Evolutionary conservation across 1,140 invertebrate genomes (phyloP).

Genomic region (Trichoplusia ni): DNA sequence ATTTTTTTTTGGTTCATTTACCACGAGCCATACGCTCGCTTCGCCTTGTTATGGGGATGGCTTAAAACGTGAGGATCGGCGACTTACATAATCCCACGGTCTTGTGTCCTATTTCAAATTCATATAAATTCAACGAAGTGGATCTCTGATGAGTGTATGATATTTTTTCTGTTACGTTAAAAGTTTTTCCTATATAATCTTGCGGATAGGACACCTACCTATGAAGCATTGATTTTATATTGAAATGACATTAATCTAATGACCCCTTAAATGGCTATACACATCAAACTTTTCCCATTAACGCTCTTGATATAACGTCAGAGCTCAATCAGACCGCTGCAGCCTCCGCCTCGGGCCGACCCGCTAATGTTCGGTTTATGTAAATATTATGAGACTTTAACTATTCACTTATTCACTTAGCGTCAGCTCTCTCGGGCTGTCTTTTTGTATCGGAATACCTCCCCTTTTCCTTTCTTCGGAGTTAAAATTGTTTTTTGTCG

Average conservation of each 20-base stretch:
- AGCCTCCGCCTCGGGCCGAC: slow-evolving; percentile 45
- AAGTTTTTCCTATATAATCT: too few relatives aligned
- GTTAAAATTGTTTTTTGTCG: slow-evolving; percentile 66
- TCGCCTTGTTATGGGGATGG: slow-evolving; percentile 22
- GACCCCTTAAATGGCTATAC: neutral
- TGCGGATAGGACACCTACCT: too few relatives aligned
- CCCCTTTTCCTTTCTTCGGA: slow-evolving; percentile 49
- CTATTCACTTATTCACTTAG: slow-evolving; percentile 80
- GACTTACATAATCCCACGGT: too few relatives aligned
- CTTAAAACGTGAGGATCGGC: slow-evolving; percentile 7
- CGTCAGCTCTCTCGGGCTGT: slow-evolving; percentile 68
- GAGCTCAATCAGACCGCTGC: slow-evolving; percentile 31
- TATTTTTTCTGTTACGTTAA: too few relatives aligned
- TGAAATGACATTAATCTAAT: neutral
- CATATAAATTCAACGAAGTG: too few relatives aligned
- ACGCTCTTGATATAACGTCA: neutral
- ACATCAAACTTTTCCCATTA: neutral
- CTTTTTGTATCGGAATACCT: slow-evolving; percentile 72
- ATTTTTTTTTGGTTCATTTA: slow-evolving; percentile 78
- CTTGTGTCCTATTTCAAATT: too few relatives aligned
- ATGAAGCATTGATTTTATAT: too few relatives aligned
- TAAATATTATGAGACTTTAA: slow-evolving; percentile 80
- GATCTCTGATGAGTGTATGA: too few relatives aligned
- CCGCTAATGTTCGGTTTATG: slow-evolving; percentile 76
- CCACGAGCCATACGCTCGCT: slow-evolving; percentile 58